Evolutionary conservation across 1,140 invertebrate genomes (phyloP), one percentile per base, ranked within the genome.

Genomic region (Nixonia krombeini): DNA sequence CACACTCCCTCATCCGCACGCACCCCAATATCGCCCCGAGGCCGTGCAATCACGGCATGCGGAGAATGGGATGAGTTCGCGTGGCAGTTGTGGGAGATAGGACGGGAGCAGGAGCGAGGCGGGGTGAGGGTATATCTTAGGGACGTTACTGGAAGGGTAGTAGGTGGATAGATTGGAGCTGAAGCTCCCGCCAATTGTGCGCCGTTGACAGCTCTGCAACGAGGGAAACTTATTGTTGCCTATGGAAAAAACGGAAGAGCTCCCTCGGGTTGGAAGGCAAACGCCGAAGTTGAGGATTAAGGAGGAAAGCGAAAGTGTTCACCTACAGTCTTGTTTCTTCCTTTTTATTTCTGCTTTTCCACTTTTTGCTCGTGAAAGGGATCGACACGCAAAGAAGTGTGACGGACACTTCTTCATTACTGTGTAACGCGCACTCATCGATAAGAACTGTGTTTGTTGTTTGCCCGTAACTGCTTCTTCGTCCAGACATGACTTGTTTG

Each of bases 41-140:
- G 81, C 78, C 72, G 70, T 72, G 80, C 81, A 83, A 84, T 84
- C 81, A 83, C 81, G 74, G 74, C 79, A 57, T 76, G 80, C 75
- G 75, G 63, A 72, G 80, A 79, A 79, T 78, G 77, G 79, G 81
- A 83, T 79, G 80, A 81, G 78, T 74, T 73, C 69, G 51, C 47
- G 44, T 51, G 50, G 40, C 40, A 59, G 40, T 49, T 37, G 62
- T 55, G n/a, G n/a, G n/a, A n/a, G n/a, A n/a, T n/a, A n/a, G n/a
- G n/a, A n/a, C n/a, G n/a, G n/a, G n/a, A n/a, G n/a, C n/a, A n/a
- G n/a, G n/a, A n/a, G n/a, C n/a, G n/a, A n/a, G n/a, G n/a, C n/a
- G n/a, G n/a, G n/a, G n/a, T n/a, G n/a, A 38, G 57, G 56, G 59
- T 47, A 55, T 64, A 63, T 41, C 40, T 28, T 31, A 37, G 26